phyloP scores from a whole-genome alignment of 1,140 invertebrate genomes.

The Zaprionus kolodkinae region DNA sequence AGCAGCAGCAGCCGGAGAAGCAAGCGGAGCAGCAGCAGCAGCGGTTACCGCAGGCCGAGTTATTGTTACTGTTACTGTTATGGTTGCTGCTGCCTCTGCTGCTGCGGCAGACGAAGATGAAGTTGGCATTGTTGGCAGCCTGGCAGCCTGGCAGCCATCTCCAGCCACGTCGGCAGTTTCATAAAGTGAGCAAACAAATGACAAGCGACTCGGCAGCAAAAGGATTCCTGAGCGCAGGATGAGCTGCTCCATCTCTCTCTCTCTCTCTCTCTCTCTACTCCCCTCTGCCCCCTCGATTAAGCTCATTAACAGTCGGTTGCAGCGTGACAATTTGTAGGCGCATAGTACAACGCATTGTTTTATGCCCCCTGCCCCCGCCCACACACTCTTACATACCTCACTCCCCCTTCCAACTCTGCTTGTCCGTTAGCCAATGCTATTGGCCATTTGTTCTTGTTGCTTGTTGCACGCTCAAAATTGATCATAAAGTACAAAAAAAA shows the following conservation, averaged over 20 bases:
- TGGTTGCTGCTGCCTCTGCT: slow-evolving; percentile 25
- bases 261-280: not conserved
- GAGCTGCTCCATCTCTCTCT: not conserved
- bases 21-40: too few species aligned
- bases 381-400: too few species aligned
- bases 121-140: slow-evolving; percentile 61
- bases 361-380: not conserved
- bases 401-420: slow-evolving; percentile 22
- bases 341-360: slow-evolving; percentile 61
- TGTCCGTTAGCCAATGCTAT: slow-evolving; percentile 32
- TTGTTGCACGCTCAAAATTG: slow-evolving; percentile 50
- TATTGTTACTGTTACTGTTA: slow-evolving; percentile 57
- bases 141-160: slow-evolving; percentile 11
- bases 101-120: slow-evolving; percentile 63
- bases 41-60: slow-evolving; percentile 29
- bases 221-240: slow-evolving; percentile 3
- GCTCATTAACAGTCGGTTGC: slow-evolving; percentile 24
- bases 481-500: slow-evolving; percentile 74
- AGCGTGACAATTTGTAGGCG: slow-evolving; percentile 69
- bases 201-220: slow-evolving; percentile 48
- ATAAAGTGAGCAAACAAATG: slow-evolving; percentile 78
- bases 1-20: not conserved
- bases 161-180: slow-evolving; percentile 41
- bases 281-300: slow-evolving; percentile 7
- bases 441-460: slow-evolving; percentile 36